phyloP scores from a whole-genome alignment of 2,113 vertebrate genomes.

The Oreocharis arfaki region DNA sequence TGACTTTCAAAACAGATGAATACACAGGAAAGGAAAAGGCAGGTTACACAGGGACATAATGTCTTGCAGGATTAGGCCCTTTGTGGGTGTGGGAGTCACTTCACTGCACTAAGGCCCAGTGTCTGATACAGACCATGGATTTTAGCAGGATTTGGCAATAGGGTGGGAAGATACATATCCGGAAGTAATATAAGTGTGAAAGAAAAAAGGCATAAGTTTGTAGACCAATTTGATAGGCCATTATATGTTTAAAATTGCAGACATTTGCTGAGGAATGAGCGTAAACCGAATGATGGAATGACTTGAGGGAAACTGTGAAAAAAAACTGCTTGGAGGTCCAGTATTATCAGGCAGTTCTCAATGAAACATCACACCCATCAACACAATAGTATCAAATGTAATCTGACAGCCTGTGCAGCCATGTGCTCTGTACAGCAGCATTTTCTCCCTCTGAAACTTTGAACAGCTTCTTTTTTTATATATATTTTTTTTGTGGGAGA shows the following conservation, averaged over 20 bases:
- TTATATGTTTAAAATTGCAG: not conserved
- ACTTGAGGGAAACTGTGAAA: not conserved
- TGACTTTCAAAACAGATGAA: not conserved
- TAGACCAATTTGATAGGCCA: not conserved
- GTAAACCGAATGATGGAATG: not conserved
- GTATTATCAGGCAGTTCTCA: not conserved
- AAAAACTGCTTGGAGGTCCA: not conserved
- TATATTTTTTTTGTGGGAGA: not conserved
- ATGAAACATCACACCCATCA: not conserved
- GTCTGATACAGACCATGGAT: not conserved
- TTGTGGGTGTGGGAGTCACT: not conserved
- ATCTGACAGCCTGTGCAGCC: not conserved
- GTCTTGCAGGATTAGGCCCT: not conserved
- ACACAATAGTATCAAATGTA: not conserved
- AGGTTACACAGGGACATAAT: not conserved
- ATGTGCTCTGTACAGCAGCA: not conserved
- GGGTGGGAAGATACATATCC: not conserved
- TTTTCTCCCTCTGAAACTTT: not conserved
- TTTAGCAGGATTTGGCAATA: not conserved
- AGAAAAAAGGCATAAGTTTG: not conserved
- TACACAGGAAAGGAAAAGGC: not conserved
- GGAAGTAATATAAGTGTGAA: not conserved
- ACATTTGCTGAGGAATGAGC: not conserved
- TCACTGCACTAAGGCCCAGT: not conserved
- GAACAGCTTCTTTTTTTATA: rapidly evolving